Evolutionary conservation across 23 tunicate species (phyloP).

Genomic region (Styela plicata): DNA sequence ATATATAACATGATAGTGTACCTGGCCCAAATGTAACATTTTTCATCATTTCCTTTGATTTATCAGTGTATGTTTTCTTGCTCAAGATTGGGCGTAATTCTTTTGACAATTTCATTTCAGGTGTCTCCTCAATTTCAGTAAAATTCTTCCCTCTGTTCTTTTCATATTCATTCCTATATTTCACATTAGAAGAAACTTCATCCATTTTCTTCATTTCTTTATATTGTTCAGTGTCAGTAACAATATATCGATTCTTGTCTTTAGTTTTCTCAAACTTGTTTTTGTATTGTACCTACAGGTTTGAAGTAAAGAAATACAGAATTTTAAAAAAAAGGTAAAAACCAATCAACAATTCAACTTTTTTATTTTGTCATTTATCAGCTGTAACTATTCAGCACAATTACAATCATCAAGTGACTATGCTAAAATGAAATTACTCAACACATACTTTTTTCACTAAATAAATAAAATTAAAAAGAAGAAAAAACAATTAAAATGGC

Average conservation of each 20-base stretch:
- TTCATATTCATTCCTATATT: conserved; percentile 78
- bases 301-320: background rate
- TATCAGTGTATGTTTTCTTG: conserved; percentile 43
- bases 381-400: too few species aligned
- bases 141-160: conserved; percentile 65
- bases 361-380: background rate
- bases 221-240: conserved; percentile 73
- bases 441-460: too few species aligned
- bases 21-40: conserved; percentile 45
- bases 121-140: conserved; percentile 56
- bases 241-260: conserved; percentile 40
- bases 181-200: conserved; percentile 49
- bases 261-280: conserved; percentile 47
- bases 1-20: too few species aligned
- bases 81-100: conserved; percentile 62
- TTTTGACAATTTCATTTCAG: conserved; percentile 75
- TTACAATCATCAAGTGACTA: too few species aligned
- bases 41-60: conserved; percentile 46
- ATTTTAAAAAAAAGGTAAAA: background rate
- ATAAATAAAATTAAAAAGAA: too few species aligned
- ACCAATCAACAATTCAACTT: background rate
- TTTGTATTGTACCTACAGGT: conserved; percentile 49
- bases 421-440: too few species aligned
- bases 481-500: too few species aligned
- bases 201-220: conserved; percentile 49